Evolutionary conservation across 2,797 vertebrate species (phyloP).

Genomic region (Hypotaenidia okinawae): DNA sequence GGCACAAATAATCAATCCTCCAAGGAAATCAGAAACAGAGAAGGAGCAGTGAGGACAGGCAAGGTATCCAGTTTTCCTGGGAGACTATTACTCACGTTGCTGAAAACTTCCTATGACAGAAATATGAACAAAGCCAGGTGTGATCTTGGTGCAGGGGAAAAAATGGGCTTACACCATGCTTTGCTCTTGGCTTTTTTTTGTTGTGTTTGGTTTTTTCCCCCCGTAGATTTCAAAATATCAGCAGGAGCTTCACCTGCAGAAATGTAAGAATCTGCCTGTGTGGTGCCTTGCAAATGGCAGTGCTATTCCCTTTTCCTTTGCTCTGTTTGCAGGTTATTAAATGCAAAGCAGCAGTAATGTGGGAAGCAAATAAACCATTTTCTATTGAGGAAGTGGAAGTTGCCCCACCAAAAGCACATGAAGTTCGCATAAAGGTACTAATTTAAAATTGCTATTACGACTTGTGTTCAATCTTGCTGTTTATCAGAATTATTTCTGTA

Average conservation of each 20-base stretch:
- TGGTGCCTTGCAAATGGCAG: neutral
- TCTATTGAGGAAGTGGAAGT: slow-evolving; percentile 92
- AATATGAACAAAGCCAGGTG: neutral
- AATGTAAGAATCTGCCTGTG: neutral
- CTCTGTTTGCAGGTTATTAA: slow-evolving; percentile 85
- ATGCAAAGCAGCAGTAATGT: slow-evolving; percentile 90
- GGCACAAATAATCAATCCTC: neutral
- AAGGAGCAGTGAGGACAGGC: neutral
- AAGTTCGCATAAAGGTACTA: slow-evolving; percentile 91
- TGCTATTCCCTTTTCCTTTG: neutral
- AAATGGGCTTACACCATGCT: neutral
- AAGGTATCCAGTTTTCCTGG: neutral
- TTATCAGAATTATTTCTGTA: neutral
- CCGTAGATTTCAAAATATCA: neutral
- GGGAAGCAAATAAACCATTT: slow-evolving; percentile 85
- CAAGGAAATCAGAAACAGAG: neutral
- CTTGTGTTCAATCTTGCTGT: neutral
- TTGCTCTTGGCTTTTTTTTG: neutral
- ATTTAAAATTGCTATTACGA: neutral
- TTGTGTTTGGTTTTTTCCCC: neutral
- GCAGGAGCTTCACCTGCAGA: neutral
- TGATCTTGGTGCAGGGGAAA: neutral
- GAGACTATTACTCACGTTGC: neutral
- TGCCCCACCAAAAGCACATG: slow-evolving; percentile 84
- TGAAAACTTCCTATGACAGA: neutral